Evolutionary conservation across 2,113 vertebrate species (phyloP).

Genomic region (Dipodomys spectabilis): DNA sequence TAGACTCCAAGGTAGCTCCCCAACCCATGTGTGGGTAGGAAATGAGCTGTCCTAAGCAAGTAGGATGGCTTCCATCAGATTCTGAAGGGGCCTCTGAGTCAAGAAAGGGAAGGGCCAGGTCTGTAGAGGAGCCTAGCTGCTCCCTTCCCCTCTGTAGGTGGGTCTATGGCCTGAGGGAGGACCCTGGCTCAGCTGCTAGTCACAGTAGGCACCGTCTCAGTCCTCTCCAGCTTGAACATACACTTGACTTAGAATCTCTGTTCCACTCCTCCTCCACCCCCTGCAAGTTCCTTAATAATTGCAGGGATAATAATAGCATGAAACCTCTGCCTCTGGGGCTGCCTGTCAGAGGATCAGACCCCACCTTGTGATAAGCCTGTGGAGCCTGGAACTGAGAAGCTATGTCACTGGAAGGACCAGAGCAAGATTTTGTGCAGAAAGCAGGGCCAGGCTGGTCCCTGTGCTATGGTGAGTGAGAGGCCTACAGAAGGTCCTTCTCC

Average conservation of each 20-base stretch:
- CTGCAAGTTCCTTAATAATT: background rate
- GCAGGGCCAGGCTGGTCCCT: background rate
- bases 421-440: background rate
- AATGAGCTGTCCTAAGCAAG: too few species aligned
- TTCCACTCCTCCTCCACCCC: background rate
- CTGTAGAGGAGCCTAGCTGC: background rate
- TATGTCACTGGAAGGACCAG: background rate
- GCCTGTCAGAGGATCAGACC: background rate
- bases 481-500: background rate
- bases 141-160: background rate
- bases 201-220: background rate
- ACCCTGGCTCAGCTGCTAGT: background rate
- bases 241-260: background rate
- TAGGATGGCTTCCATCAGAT: background rate
- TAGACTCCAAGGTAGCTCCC: background rate
- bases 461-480: too few species aligned
- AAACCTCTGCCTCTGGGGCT: background rate
- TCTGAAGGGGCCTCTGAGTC: background rate
- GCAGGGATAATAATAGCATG: background rate
- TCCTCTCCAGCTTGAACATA: background rate
- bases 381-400: background rate
- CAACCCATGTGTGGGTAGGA: background rate
- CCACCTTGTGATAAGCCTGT: background rate
- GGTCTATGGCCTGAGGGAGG: background rate
- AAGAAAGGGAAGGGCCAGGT: background rate